Percentiles rank a stretch among this genome's conserved stretches.
phyloP scores from a whole-genome alignment of 2,797 vertebrate species.

The Dermochelys coriacea region DNA sequence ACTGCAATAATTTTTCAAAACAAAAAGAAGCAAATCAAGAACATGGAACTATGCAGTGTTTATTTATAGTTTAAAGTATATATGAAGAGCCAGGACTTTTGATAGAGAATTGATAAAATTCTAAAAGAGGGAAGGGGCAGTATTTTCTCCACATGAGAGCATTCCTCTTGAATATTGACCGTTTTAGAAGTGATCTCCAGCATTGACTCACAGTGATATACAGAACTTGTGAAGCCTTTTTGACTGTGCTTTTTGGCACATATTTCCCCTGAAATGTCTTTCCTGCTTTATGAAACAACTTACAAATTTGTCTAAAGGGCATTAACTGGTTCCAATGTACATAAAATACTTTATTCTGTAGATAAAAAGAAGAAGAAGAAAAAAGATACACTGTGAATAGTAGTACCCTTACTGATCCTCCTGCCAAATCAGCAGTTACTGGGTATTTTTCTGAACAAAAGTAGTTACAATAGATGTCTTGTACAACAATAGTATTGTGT shows the following conservation, averaged over 20 bases:
- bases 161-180: conserved; percentile 79
- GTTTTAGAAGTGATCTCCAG: conserved; percentile 79
- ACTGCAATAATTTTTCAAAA: conserved; percentile 94
- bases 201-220: conserved; percentile 76
- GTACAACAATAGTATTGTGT: conserved; percentile 87
- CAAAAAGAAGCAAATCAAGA: conserved; percentile 80
- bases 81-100: conserved; percentile 86
- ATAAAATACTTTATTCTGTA: conserved; percentile 83
- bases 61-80: conserved; percentile 87
- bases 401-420: conserved; percentile 80
- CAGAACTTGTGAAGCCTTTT: conserved; percentile 76
- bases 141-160: conserved; percentile 82
- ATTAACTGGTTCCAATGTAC: conserved; percentile 85
- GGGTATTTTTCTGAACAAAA: conserved; percentile 83
- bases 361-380: conserved; percentile 74
- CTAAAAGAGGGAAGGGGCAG: conserved; percentile 69
- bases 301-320: conserved; percentile 86
- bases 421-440: conserved; percentile 85
- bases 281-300: conserved; percentile 89
- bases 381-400: conserved; percentile 85
- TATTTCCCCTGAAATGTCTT: conserved; percentile 82
- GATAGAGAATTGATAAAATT: conserved; percentile 82
- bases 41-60: conserved; percentile 97
- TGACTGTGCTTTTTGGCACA: conserved; percentile 82
- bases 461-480: conserved; percentile 83